These are phyloP conservation scores for Microtus richardsoni DNA, from an alignment of 2,113 vertebrate genomes.

Conservation along the genomic window DNA sequence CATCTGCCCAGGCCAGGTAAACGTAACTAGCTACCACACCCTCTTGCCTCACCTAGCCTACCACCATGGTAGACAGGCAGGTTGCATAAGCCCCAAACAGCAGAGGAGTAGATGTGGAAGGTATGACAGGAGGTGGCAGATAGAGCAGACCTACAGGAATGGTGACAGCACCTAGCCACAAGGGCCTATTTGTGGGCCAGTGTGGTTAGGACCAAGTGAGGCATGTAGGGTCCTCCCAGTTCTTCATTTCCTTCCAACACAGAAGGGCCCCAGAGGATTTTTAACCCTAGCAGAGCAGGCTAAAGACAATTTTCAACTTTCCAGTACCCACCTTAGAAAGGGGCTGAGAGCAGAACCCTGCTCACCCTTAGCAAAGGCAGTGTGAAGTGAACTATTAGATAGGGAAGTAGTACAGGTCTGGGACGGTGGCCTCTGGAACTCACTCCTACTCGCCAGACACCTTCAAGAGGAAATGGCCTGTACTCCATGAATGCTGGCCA, in stretches of 20 bases:
- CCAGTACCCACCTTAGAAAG: not conserved
- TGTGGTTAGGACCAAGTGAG: not conserved
- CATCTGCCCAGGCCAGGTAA: not conserved
- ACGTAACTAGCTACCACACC: not conserved
- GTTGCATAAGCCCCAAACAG: conserved; percentile 32
- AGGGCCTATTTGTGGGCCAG: not conserved
- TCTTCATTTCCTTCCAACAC: not conserved
- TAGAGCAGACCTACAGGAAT: not conserved
- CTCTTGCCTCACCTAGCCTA: not conserved
- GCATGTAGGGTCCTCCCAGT: not conserved
- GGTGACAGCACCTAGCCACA: not conserved
- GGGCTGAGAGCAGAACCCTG: not conserved
- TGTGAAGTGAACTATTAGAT: too few species aligned
- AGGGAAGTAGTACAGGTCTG: not conserved
- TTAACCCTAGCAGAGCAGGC: not conserved
- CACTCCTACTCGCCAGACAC: not conserved
- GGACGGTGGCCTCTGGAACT: not conserved
- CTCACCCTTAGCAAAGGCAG: not conserved
- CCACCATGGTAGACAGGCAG: not conserved
- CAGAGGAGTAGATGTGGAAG: not conserved
- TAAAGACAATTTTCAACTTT: not conserved
- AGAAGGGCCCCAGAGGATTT: not conserved
- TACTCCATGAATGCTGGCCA: not conserved
- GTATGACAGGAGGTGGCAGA: not conserved
- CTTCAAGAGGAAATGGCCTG: not conserved